phyloP scores from a whole-genome alignment of 1,140 invertebrate genomes.

The Caenorhabditis remanei region DNA sequence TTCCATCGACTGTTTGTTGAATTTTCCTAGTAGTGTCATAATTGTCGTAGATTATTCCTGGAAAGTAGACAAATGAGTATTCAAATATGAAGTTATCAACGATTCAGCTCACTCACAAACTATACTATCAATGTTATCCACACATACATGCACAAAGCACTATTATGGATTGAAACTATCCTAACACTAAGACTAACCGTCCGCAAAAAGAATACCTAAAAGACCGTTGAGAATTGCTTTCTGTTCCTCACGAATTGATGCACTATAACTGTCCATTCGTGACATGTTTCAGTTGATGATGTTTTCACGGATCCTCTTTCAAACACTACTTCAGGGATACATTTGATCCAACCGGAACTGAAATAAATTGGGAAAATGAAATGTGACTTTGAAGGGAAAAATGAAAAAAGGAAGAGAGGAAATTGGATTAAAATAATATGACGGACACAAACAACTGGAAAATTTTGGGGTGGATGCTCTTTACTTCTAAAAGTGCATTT shows the following conservation, averaged over 20 bases:
- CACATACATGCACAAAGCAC: not conserved
- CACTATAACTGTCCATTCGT: slow-evolving; percentile 50
- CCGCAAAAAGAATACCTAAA: slow-evolving; percentile 57
- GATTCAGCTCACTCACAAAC: not conserved
- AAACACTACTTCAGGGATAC: not conserved
- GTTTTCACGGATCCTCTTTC: not conserved
- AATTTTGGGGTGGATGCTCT: not conserved
- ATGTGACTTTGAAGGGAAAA: not conserved
- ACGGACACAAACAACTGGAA: not conserved
- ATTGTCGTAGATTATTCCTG: slow-evolving; percentile 61
- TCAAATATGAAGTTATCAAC: not conserved
- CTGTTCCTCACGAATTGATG: slow-evolving; percentile 45
- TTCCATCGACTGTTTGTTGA: slow-evolving; percentile 44
- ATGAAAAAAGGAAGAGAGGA: not conserved
- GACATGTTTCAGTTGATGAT: slow-evolving; percentile 37
- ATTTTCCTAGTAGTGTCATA: slow-evolving; percentile 56
- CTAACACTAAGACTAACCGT: slow-evolving; percentile 26
- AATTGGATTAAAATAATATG: slow-evolving; percentile 21
- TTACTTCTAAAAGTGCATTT: slow-evolving; percentile 7
- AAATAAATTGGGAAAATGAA: not conserved
- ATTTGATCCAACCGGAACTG: slow-evolving; percentile 28
- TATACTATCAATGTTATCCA: not conserved
- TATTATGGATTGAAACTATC: not conserved
- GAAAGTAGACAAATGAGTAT: not conserved
- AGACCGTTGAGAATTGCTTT: slow-evolving; percentile 56